These are phyloP conservation scores for Malurus leucopterus DNA, from an alignment of 2,797 vertebrate genomes.

Conservation along the genomic window DNA sequence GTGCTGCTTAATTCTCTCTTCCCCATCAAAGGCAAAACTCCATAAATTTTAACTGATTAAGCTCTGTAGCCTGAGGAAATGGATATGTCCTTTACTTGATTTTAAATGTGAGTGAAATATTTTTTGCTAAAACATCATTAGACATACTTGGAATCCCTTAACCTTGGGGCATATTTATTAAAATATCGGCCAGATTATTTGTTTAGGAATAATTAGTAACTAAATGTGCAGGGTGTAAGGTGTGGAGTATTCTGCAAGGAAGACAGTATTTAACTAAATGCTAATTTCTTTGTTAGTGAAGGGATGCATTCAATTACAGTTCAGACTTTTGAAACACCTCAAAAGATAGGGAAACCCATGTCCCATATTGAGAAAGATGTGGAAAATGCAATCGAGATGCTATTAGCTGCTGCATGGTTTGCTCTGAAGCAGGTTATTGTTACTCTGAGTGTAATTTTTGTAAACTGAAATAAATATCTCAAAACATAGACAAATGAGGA, in stretches of 20 bases:
- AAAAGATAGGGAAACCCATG: neutral
- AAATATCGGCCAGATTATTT: neutral
- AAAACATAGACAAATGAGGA: neutral
- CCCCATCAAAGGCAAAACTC: neutral
- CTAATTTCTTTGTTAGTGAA: neutral
- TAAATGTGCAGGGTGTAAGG: neutral
- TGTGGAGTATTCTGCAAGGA: neutral
- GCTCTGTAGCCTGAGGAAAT: conserved; percentile 29
- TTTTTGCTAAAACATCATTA: conserved; percentile 30
- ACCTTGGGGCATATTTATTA: conserved; percentile 23
- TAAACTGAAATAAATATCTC: neutral
- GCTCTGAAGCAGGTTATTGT: neutral
- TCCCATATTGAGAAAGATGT: neutral
- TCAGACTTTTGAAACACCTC: neutral
- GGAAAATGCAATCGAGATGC: neutral
- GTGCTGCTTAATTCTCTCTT: neutral
- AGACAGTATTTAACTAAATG: neutral
- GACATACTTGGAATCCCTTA: conserved; percentile 21
- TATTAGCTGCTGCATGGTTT: neutral
- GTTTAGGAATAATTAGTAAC: conserved; percentile 49
- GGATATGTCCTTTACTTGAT: neutral
- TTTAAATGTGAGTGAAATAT: conserved; percentile 21
- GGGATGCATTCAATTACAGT: neutral
- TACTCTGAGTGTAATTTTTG: neutral
- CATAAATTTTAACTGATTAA: conserved; percentile 4